Base-by-base conservation (phyloP, 2,888 invertebrate species). In the Hemithea aestivaria region DNA sequence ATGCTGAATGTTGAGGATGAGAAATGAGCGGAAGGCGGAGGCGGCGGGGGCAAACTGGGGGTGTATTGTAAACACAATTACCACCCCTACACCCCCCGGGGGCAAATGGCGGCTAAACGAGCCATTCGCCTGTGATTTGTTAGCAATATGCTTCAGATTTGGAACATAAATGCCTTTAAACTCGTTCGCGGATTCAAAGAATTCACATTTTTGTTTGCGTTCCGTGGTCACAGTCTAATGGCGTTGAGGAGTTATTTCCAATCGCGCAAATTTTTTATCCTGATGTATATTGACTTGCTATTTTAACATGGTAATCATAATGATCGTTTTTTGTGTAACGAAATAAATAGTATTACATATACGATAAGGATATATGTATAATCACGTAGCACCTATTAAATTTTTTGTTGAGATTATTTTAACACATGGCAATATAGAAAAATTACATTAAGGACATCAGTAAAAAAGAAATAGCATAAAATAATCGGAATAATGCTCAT, bases 81-180 rank as follows among this genome's bases (percentile, higher is more conserved):
- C 83, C 77, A 59, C 73, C 73, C 65, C 53, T 54, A 51, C 62
- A 53, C 66, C 62, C 71, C 66, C 60, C 51, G 57, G 63, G 70
- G 76, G 67, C 79, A 79, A 85, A 85, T 79, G 81, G 76, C 68
- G 72, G 80, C 82, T 84, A 83, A 85, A 85, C 85, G 85, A 83
- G 80, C 84, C 77, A 83, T 84, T 84, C 77, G 73, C 72, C 62
- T 67, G 82, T 84, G 84, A 84, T 85, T 85, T 85, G 85, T 85
- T 82, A 80, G 81, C 84, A 84, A 83, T 85, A 84, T 81, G 83
- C 80, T 76, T 77, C 70, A 81, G 80, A 80, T 84, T 79, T 80
- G 77, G 74, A 75, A 73, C 71, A 62, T 64, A 68, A 78, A 76
- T 71, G 69, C 66, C 71, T 73, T 77, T 74, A 72, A 73, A 74